A percentile compares a stretch with the other conserved stretches of the same genome.
Evolutionary conservation across 1,140 invertebrate species (phyloP).

Genomic region (Ostrea edulis): DNA sequence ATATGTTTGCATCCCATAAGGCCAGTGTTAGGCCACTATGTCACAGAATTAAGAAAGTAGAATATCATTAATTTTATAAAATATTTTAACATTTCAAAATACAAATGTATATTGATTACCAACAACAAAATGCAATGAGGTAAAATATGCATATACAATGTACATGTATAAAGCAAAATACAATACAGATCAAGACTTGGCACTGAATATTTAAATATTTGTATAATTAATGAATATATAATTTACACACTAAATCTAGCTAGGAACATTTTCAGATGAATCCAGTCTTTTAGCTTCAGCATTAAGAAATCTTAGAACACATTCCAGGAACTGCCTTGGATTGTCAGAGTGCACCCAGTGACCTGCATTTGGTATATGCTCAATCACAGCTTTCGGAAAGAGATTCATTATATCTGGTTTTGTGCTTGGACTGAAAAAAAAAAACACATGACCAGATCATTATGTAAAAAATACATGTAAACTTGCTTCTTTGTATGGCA

Average conservation of each 20-base stretch:
- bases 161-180: not conserved
- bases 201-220: not conserved
- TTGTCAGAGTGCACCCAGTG: slow-evolving; percentile 97
- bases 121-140: not conserved
- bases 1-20: too few relatives aligned
- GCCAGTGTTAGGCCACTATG: not conserved
- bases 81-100: not conserved
- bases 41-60: not conserved
- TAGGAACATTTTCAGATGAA: slow-evolving; percentile 7
- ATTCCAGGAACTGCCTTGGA: slow-evolving; percentile 79
- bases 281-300: slow-evolving; percentile 2
- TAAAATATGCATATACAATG: not conserved
- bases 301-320: slow-evolving; percentile 3
- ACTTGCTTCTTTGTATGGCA: too few relatives aligned
- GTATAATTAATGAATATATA: not conserved
- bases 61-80: not conserved
- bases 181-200: not conserved
- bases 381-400: slow-evolving; percentile 88
- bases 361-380: slow-evolving; percentile 88
- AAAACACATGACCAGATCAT: not conserved
- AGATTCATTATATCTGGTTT: slow-evolving; percentile 76
- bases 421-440: slow-evolving; percentile 58
- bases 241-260: not conserved
- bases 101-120: not conserved
- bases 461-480: too few relatives aligned